Evolutionary conservation across 2,888 invertebrate genomes (phyloP).

Genomic region (Liopterus haemorrhoidalis): DNA sequence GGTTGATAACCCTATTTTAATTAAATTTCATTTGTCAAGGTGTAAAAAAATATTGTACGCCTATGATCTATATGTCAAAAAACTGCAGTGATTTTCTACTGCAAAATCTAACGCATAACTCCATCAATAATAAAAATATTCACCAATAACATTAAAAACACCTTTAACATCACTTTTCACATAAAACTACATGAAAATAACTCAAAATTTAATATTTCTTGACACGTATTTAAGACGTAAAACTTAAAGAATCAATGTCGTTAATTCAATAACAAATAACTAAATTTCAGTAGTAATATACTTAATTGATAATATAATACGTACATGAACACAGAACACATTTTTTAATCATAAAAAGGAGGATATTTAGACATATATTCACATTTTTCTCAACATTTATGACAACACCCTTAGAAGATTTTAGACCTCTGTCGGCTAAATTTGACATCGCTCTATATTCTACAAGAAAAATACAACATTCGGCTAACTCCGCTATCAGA

Average conservation of each 20-base stretch:
- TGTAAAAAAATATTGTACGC: too few relatives aligned
- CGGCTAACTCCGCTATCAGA: too few relatives aligned
- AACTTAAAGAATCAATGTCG: not conserved
- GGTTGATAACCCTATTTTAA: too few relatives aligned
- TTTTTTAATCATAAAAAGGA: conserved; percentile 24
- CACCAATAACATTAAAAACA: not conserved
- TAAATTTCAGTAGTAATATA: not conserved
- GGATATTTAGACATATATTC: conserved; percentile 39
- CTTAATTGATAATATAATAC: conserved; percentile 6
- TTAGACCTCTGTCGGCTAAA: too few relatives aligned
- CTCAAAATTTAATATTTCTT: conserved; percentile 2
- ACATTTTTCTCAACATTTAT: conserved; percentile 43
- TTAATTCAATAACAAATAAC: conserved; percentile 1
- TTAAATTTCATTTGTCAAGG: too few relatives aligned
- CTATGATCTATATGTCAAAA: too few relatives aligned
- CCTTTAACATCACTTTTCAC: conserved; percentile 1
- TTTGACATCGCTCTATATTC: too few relatives aligned
- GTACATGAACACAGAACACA: conserved; percentile 10
- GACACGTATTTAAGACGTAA: conserved; percentile 15
- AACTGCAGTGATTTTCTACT: too few relatives aligned
- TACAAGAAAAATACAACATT: too few relatives aligned
- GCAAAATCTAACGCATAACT: too few relatives aligned
- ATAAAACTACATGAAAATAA: not conserved
- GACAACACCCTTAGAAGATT: conserved; percentile 47
- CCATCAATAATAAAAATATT: conserved; percentile 2